These are phyloP conservation scores for Pararge aegeria DNA, from an alignment of 1,140 invertebrate genomes.

Conservation along the genomic window DNA sequence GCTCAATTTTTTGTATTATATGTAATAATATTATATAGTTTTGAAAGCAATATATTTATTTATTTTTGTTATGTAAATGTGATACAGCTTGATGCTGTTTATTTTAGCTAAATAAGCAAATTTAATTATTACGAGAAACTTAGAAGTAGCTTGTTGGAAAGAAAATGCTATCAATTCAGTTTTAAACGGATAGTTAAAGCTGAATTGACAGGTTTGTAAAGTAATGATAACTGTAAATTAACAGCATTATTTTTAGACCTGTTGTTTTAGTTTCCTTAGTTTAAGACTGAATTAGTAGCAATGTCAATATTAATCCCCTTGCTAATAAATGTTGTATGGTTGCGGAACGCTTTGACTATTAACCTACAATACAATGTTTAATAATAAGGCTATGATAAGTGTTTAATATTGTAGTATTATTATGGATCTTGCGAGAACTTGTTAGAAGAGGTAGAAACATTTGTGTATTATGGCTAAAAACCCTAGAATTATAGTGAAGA, in stretches of 20 bases:
- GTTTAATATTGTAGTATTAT: slow-evolving; percentile 42
- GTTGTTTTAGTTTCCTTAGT: no score
- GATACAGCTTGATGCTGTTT: slow-evolving; percentile 71
- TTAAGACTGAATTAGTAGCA: no score
- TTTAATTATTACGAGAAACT: slow-evolving; percentile 48
- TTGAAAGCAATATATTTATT: slow-evolving; percentile 54
- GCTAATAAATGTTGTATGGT: no score
- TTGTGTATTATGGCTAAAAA: slow-evolving; percentile 23
- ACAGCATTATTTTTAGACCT: no score
- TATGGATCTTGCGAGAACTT: slow-evolving; percentile 33
- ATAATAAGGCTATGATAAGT: no score
- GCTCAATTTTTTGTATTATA: slow-evolving; percentile 63
- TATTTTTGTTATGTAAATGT: slow-evolving; percentile 63
- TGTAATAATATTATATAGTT: slow-evolving; percentile 55
- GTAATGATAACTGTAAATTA: no score
- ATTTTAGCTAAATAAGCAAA: slow-evolving; percentile 56
- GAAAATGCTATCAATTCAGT: no score
- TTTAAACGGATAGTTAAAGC: no score
- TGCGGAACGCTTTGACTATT: no score
- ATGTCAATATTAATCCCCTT: slow-evolving; percentile 57
- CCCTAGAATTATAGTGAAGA: slow-evolving; percentile 27
- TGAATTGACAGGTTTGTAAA: no score
- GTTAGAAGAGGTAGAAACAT: slow-evolving; percentile 27
- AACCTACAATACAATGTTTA: no score
- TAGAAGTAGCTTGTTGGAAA: slow-evolving; percentile 30